Evolutionary conservation across 2,113 vertebrate genomes (phyloP), one percentile per base, ranked within the genome.

Genomic region (Dromiciops gliroides): DNA sequence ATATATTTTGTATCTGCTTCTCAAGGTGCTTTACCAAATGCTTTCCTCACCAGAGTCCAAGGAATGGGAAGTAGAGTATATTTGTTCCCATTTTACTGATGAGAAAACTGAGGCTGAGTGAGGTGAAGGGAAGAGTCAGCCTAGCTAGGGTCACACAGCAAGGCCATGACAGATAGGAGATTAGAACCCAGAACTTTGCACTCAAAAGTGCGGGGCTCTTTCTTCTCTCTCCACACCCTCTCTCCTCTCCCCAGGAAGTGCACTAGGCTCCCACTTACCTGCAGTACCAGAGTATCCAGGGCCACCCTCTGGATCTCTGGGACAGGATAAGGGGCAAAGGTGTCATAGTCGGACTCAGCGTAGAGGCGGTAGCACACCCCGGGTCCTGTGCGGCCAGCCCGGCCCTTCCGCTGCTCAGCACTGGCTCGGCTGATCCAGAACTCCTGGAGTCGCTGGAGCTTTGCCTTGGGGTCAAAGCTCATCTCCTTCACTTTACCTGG

Each of bases 371-470:
- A 99, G 97, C 99, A 99, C 50, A 99, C 98, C 0, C 99, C 99
- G 0, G 99, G 99, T 0, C 99, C 99, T 0, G 99, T 99, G 11
- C 99, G 98, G 4, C 99, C 99, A 0, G 99, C 99, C 0, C 99
- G 98, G 5, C 99, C 99, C 97, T 99, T 99, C 8, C 99, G 98
- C 98, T 99, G 99, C 98, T 99, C 99, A 0, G 99, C 99, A 0
- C 99, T 99, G 44, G 99, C 99, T 67, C 99, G 98, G 96, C 99
- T 99, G 98, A 99, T 99, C 99, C 99, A 99, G 98, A 99, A 99
- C 96, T 99, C 99, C 98, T 99, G 99, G 16, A 99, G 98, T 3
- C 99, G 98, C 92, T 99, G 99, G 96, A 99, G 99, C 89, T 99
- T 99, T 47, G 99, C 99, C 95, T 99, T 99, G 0, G 99, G 98